Conservation (phyloP, 2,888 invertebrate species). For the Imbricaverruca yamaguchii region DNA sequence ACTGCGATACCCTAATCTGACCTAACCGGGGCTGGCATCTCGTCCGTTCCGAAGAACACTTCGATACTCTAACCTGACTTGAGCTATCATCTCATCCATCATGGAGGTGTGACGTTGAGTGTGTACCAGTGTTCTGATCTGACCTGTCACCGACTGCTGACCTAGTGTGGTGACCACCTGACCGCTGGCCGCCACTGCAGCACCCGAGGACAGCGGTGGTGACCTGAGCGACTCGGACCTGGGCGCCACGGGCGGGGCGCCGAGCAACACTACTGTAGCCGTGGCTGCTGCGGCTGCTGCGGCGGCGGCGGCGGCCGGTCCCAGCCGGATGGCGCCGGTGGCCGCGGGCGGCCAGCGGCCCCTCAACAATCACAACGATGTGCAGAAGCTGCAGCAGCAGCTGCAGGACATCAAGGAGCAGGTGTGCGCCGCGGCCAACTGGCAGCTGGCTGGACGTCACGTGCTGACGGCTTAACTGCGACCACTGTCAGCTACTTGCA, state of each 20-base stretch:
- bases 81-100: no score
- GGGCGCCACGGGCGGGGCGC: not conserved
- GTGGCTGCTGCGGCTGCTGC: constrained; percentile 26
- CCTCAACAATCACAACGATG: constrained; percentile 66
- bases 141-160: no score
- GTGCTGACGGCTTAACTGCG: no score
- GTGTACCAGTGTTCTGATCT: no score
- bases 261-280: constrained; percentile 19
- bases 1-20: no score
- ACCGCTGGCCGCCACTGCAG: not conserved
- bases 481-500: no score
- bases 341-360: constrained; percentile 37
- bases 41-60: no score
- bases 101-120: no score
- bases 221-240: constrained; percentile 24
- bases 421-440: constrained; percentile 47
- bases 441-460: no score
- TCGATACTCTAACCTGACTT: no score
- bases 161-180: no score
- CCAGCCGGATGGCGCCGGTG: constrained; percentile 33
- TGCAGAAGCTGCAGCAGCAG: constrained; percentile 86
- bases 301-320: constrained; percentile 34
- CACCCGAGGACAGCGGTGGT: not conserved
- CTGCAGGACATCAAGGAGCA: constrained; percentile 96
- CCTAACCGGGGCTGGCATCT: no score